Conservation (phyloP, 2,888 invertebrate genomes). For the Odontocolon sp. region DNA sequence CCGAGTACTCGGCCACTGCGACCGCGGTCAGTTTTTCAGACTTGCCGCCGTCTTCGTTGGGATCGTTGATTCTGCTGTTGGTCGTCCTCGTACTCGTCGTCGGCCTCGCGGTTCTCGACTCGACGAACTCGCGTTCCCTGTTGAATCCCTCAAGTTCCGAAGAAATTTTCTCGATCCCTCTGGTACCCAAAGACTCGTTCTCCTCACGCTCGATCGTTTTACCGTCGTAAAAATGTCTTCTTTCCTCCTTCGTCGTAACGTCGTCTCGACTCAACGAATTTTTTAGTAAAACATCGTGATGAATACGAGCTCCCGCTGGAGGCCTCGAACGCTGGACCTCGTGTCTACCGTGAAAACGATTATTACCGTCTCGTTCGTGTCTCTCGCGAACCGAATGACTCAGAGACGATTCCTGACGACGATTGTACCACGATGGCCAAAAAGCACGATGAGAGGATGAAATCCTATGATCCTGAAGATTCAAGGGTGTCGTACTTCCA, state of each 20-base stretch:
- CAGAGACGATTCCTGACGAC: conserved; percentile 27
- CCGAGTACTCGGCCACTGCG: conserved; percentile 66
- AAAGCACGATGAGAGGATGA: conserved; percentile 14
- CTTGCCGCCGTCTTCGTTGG: conserved; percentile 35
- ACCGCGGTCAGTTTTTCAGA: conserved; percentile 68
- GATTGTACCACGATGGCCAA: conserved; percentile 48
- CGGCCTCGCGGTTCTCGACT: conserved; percentile 7
- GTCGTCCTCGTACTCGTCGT: conserved; percentile 37
- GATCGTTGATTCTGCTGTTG: conserved; percentile 24
- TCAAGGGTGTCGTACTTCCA: conserved; percentile 1
- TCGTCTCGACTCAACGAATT: conserved; percentile 34
- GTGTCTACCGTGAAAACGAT: conserved; percentile 29
- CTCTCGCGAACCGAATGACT: conserved; percentile 23
- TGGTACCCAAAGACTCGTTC: conserved; percentile 10
- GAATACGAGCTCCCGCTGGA: not conserved
- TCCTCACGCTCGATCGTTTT: not conserved
- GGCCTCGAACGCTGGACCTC: conserved; percentile 12
- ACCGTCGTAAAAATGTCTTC: conserved; percentile 27
- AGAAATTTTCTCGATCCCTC: conserved; percentile 20
- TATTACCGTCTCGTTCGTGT: conserved; percentile 12
- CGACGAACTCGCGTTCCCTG: not conserved
- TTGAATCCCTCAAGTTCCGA: not conserved
- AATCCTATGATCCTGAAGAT: conserved; percentile 21
- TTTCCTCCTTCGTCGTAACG: not conserved
- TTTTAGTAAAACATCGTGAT: conserved; percentile 25